phyloP scores from a whole-genome alignment of 2,113 vertebrate genomes.

The Thunnus maccoyii region DNA sequence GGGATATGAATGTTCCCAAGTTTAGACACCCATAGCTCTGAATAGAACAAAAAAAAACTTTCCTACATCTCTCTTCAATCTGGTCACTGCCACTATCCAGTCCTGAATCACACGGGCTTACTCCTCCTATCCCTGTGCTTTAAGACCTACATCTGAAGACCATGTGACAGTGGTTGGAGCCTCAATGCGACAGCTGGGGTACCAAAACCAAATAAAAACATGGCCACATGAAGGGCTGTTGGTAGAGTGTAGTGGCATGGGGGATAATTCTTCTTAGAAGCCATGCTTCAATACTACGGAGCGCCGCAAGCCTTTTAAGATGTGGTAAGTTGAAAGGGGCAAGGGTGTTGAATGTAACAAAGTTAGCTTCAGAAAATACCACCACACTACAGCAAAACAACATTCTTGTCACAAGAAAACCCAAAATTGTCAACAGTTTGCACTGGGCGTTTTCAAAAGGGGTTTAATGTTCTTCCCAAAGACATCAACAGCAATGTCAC shows the following conservation, averaged over 20 bases:
- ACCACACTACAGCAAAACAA: slow-evolving; percentile 17
- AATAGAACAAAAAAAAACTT: slow-evolving; percentile 38
- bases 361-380: slow-evolving; percentile 49
- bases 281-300: slow-evolving; percentile 22
- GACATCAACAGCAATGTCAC: slow-evolving; percentile 51
- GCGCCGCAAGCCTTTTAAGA: slow-evolving; percentile 36
- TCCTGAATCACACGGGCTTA: slow-evolving; percentile 1
- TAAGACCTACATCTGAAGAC: slow-evolving; percentile 35
- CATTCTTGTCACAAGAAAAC: slow-evolving; percentile 50
- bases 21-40: slow-evolving; percentile 41
- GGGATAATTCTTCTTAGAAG: slow-evolving; percentile 6
- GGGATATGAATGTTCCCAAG: slow-evolving; percentile 22
- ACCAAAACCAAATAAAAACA: slow-evolving; percentile 54
- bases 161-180: slow-evolving; percentile 25
- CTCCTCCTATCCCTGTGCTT: background rate
- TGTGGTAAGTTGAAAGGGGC: slow-evolving; percentile 20
- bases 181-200: slow-evolving; percentile 33
- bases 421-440: slow-evolving; percentile 57
- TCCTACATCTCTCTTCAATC: background rate
- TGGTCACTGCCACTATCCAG: slow-evolving; percentile 16
- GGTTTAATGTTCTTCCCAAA: slow-evolving; percentile 37
- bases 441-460: slow-evolving; percentile 30
- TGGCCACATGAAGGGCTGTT: slow-evolving; percentile 49
- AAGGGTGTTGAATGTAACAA: slow-evolving; percentile 45
- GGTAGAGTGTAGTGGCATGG: background rate